Evolutionary conservation across 2,797 vertebrate species (phyloP).

Genomic region (Catamblyrhynchus diadema): DNA sequence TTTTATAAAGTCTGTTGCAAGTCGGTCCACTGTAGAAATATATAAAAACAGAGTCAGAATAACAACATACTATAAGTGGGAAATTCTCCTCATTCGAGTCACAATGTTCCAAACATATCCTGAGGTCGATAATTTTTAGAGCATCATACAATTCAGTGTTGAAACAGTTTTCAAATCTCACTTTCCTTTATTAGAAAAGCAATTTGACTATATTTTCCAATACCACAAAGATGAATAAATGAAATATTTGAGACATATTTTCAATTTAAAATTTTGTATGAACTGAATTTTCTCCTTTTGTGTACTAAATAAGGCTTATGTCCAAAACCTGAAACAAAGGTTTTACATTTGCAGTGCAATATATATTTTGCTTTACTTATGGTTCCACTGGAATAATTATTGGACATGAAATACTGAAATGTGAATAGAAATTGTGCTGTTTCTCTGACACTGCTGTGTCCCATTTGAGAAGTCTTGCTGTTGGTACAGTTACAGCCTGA

Average conservation of each 20-base stretch:
- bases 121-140: not conserved
- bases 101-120: not conserved
- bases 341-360: slow-evolving; percentile 61
- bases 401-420: slow-evolving; percentile 23
- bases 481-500: slow-evolving; percentile 13
- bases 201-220: slow-evolving; percentile 63
- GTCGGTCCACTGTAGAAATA: slow-evolving; percentile 25
- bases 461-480: slow-evolving; percentile 25
- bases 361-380: slow-evolving; percentile 55
- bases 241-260: slow-evolving; percentile 63
- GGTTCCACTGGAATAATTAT: slow-evolving; percentile 44
- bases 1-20: not conserved
- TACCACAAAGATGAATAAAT: slow-evolving; percentile 48
- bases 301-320: slow-evolving; percentile 35
- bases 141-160: not conserved
- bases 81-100: not conserved
- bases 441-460: slow-evolving; percentile 20
- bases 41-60: not conserved
- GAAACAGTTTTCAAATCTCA: slow-evolving; percentile 29
- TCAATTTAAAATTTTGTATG: slow-evolving; percentile 60
- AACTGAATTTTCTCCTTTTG: slow-evolving; percentile 56
- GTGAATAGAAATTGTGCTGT: slow-evolving; percentile 43
- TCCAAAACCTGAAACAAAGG: not conserved
- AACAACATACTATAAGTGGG: not conserved
- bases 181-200: slow-evolving; percentile 56